phyloP scores from a whole-genome alignment of 2,888 invertebrate species.

The Stegana nigrithorax region DNA sequence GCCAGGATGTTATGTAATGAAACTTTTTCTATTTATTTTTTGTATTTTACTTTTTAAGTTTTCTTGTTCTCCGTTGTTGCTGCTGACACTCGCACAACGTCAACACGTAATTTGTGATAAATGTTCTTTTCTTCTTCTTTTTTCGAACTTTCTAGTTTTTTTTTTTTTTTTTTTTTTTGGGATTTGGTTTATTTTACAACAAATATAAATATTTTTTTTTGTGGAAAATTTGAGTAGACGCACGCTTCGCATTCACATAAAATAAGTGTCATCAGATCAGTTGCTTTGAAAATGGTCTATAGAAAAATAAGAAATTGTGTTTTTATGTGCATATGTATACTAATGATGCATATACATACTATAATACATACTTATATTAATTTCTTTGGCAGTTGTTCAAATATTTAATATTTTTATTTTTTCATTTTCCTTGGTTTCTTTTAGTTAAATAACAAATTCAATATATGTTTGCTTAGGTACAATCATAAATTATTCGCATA shows the following conservation, averaged over 20 bases:
- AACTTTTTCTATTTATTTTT: neutral
- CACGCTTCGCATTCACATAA: neutral
- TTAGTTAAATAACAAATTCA: slow-evolving; percentile 34
- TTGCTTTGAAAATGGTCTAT: no score
- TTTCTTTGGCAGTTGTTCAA: slow-evolving; percentile 56
- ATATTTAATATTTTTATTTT: slow-evolving; percentile 36
- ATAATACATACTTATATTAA: slow-evolving; percentile 38
- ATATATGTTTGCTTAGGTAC: slow-evolving; percentile 10
- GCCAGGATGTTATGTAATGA: slow-evolving; percentile 1
- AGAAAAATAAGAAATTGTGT: slow-evolving; percentile 15
- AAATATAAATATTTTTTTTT: neutral
- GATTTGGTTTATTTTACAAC: slow-evolving; percentile 10
- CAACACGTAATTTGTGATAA: slow-evolving; percentile 2
- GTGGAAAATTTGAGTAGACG: slow-evolving; percentile 14
- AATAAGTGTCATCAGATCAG: no score
- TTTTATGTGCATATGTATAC: slow-evolving; percentile 28
- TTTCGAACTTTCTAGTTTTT: no score
- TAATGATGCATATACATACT: slow-evolving; percentile 22
- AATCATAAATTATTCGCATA: slow-evolving; percentile 5
- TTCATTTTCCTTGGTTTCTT: no score
- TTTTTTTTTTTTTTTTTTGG: neutral
- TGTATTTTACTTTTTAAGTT: neutral
- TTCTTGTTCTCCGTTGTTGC: neutral
- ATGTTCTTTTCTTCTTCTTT: no score
- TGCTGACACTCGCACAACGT: neutral